Evolutionary conservation across 2,888 invertebrate species (phyloP), one percentile per base, ranked within the genome.

Genomic region (Acleris laterana): DNA sequence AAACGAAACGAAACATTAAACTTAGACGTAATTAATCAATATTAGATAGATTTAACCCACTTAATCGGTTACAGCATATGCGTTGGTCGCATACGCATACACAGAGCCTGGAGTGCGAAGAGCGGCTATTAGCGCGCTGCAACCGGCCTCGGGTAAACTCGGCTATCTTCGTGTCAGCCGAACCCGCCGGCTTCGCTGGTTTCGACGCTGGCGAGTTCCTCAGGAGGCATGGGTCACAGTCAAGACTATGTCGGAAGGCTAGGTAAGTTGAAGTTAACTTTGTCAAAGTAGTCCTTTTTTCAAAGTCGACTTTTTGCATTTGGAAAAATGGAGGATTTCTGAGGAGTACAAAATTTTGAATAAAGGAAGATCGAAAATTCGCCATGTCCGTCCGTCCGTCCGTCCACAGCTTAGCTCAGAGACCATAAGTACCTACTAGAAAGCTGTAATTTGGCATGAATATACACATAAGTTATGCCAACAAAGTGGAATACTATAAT

Each of bases 141-240:
- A 94, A 93, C 73, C 94, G 97, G 71, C 96, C 96, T 70, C 94
- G 97, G 63, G 96, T 97, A 82, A 97, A 97, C 86, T 97, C 97
- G 68, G 97, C 97, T 74, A 97, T 97, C 79, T 97, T 97, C 87
- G 96, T 97, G 69, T 96, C 96, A 61, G 95, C 95, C 71, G 95
- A 95, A 77, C 95, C 96, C 0, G 93, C 95, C 38, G 96, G 95
- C 28, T 96, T 96, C 81, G 96, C 95, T 65, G 96, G 95, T 50
- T 96, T 96, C 80, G 96, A 96, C 79, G 96, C 96, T 69, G 95
- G 96, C 77, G 97, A 97, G 88, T 97, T 96, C 82, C 90, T 96
- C 78, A 94, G 96, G 60, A 93, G 96, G 65, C 96, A 97, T 82
- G 96, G 96, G 32, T 96, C 96, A 17, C 96, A 96, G 77, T 96